Evolutionary conservation across 2,888 invertebrate genomes (phyloP).

Genomic region (Xylophagus ater): DNA sequence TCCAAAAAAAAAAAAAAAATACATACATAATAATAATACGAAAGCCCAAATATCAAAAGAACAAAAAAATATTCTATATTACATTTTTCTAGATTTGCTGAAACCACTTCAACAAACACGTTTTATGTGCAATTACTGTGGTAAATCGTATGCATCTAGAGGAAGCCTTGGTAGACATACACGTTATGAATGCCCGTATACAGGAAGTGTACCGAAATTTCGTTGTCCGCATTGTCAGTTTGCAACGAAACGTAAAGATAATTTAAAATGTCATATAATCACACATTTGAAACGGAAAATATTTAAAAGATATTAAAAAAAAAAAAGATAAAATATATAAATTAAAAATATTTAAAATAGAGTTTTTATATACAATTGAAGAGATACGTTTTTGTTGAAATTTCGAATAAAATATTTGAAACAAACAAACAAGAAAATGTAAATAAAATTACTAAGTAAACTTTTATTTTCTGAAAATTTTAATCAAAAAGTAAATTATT

Average conservation of each 20-base stretch:
- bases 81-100: conserved; percentile 16
- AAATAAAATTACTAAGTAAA: too few species aligned
- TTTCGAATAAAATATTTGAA: too few species aligned
- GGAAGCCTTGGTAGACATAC: conserved; percentile 51
- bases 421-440: too few species aligned
- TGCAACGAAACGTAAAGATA: conserved; percentile 57
- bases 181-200: conserved; percentile 56
- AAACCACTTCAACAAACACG: conserved; percentile 14
- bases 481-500: too few species aligned
- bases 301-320: conserved; percentile 12
- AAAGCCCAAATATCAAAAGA: conserved; percentile 15
- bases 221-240: conserved; percentile 57
- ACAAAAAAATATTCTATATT: conserved; percentile 10
- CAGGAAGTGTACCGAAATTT: conserved; percentile 59
- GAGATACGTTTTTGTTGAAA: too few species aligned
- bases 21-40: conserved; percentile 18
- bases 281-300: conserved; percentile 38
- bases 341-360: background rate
- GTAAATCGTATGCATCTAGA: conserved; percentile 28
- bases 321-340: conserved; percentile 5
- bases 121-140: conserved; percentile 23
- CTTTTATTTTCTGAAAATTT: too few species aligned
- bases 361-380: too few species aligned
- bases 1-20: conserved; percentile 13
- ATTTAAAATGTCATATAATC: conserved; percentile 53